Base-by-base conservation (phyloP, 2,797 vertebrate species). In the Brachymystax lenok region DNA sequence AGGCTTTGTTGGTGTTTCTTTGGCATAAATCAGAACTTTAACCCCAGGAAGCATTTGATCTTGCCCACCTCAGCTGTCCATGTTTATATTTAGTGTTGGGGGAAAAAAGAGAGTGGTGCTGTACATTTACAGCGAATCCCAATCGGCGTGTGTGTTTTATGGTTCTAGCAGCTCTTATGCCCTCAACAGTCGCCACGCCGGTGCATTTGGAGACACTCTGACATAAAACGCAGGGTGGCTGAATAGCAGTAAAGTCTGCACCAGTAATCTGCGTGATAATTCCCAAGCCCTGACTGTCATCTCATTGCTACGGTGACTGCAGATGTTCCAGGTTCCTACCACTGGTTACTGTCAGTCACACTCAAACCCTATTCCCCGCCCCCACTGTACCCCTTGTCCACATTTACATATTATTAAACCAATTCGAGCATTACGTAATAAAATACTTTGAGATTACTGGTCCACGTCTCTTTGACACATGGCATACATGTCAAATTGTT, bases 61-160 rank as follows among this genome's bases (percentile, higher is more conserved):
- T 85, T 84, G 83, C 82, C 82, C 82, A 82, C 76, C 81, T 90
- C 91, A 92, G 92, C 91, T 92, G 91, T 88, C 91, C 79, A 19
- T 88, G 88, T 90, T 92, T 94, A 93, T 93, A 90, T 92, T 93
- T 93, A 90, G 91, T 83, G 40, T 46, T 71, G 74, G 78, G 80
- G 21, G 7, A 2, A 3, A 2, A 46, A 46, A 10, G 8, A 77
- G n/a, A 83, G 27, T 86, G 40, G 40, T 46, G 40, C 12, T 46
- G 40, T 46, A 46, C 10, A 46, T 46, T 46, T 46, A 10, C 40
- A 46, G 40, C 3, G 0, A 89, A 89, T 91, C 80, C 40, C 73
- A 84, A 88, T 75, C 82, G 84, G 78, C 81, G 76, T 74, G 77
- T 70, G 40, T 46, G 54, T 83, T 87, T 85, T 79, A 84, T 75